Percentiles rank a stretch among this genome's conserved stretches.
These are phyloP conservation scores for Myotis myotis DNA, from an alignment of 2,797 vertebrate genomes.

Conservation along the genomic window DNA sequence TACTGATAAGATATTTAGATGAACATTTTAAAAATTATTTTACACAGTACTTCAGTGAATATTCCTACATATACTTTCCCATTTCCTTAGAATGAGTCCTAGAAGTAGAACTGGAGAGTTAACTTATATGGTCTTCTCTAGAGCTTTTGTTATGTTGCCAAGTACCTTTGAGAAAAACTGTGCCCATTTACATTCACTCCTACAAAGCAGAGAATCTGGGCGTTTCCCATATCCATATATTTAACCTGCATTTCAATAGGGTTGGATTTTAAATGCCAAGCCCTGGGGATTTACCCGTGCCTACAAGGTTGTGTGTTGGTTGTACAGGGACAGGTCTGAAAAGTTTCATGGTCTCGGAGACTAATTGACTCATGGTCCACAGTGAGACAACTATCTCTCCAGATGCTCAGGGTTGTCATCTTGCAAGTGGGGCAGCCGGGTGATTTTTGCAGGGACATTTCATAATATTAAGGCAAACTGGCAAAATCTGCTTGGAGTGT, in stretches of 20 bases:
- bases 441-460: background rate
- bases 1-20: background rate
- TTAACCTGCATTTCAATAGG: background rate
- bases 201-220: background rate
- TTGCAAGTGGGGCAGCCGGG: accelerated
- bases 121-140: background rate
- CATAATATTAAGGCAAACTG: background rate
- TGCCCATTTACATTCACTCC: no score
- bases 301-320: background rate
- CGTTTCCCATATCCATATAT: background rate
- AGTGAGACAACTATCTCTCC: background rate
- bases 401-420: background rate
- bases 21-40: constrained; percentile 19
- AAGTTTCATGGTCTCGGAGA: background rate
- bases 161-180: background rate
- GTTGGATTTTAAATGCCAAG: background rate
- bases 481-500: background rate
- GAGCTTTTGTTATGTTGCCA: background rate
- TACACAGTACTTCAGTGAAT: background rate
- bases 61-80: background rate
- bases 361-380: accelerated
- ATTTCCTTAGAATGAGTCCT: background rate
- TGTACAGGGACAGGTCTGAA: background rate
- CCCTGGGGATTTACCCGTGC: background rate
- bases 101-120: background rate